These are phyloP conservation scores for Andrena fulva DNA, from an alignment of 2,888 invertebrate species.

Conservation along the genomic window DNA sequence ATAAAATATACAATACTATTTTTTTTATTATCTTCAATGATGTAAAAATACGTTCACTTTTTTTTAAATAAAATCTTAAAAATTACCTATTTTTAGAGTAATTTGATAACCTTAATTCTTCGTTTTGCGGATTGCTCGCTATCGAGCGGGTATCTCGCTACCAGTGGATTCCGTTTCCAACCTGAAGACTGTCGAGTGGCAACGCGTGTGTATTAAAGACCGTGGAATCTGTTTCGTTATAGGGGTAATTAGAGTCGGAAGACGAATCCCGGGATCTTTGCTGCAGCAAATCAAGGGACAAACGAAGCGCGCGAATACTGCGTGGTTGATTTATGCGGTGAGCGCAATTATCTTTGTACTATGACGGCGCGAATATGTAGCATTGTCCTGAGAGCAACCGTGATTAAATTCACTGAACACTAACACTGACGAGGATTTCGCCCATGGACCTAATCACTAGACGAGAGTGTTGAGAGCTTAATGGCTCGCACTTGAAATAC, in stretches of 20 bases:
- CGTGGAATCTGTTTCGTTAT: neutral
- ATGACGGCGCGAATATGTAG: constrained; percentile 54
- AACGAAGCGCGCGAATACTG: constrained; percentile 14
- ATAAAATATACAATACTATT: too few relatives aligned
- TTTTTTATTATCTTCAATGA: too few relatives aligned
- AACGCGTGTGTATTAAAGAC: too few relatives aligned
- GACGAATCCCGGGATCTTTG: constrained; percentile 11
- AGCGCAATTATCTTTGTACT: constrained; percentile 62
- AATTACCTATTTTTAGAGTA: too few relatives aligned
- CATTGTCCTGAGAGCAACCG: constrained; percentile 55
- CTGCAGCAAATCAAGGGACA: neutral
- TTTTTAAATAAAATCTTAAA: too few relatives aligned
- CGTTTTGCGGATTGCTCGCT: too few relatives aligned
- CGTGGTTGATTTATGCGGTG: constrained; percentile 56
- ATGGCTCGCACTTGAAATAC: constrained; percentile 62
- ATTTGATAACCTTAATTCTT: too few relatives aligned
- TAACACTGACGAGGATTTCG: constrained; percentile 62
- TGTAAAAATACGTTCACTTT: too few relatives aligned
- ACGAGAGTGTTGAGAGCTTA: constrained; percentile 55
- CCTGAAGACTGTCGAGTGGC: too few relatives aligned
- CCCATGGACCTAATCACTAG: constrained; percentile 67
- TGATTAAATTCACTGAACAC: constrained; percentile 65
- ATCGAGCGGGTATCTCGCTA: too few relatives aligned
- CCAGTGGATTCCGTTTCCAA: too few relatives aligned
- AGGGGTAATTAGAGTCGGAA: neutral